These are phyloP conservation scores for Hypothenemus hampei DNA, from an alignment of 1,140 invertebrate genomes.

Conservation along the genomic window DNA sequence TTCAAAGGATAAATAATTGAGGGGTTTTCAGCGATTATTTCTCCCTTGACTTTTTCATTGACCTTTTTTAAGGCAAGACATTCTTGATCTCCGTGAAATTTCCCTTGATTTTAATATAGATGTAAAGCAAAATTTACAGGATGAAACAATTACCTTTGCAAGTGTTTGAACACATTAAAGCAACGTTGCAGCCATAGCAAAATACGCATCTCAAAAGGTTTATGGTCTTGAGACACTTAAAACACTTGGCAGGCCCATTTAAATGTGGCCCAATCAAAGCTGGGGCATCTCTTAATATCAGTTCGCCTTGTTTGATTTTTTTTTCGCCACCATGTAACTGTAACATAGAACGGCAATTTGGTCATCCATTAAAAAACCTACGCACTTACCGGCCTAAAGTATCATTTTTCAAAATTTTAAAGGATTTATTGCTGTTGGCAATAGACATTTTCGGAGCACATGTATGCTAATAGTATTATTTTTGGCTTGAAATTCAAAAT, in stretches of 20 bases:
- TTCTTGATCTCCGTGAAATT: slow-evolving; percentile 46
- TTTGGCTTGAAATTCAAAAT: neutral
- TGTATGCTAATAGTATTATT: neutral
- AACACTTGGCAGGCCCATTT: slow-evolving; percentile 31
- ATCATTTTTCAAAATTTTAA: slow-evolving; percentile 13
- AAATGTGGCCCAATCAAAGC: slow-evolving; percentile 63
- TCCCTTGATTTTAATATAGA: slow-evolving; percentile 20
- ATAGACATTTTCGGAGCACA: neutral
- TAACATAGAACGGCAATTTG: neutral
- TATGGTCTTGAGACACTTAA: slow-evolving; percentile 17
- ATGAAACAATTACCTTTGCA: slow-evolving; percentile 45
- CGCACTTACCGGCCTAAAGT: slow-evolving; percentile 17
- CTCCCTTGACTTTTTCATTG: slow-evolving; percentile 55
- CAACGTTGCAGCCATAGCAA: slow-evolving; percentile 17
- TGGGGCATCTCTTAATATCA: slow-evolving; percentile 68
- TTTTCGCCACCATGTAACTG: slow-evolving; percentile 60
- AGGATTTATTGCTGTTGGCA: neutral
- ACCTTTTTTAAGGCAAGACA: slow-evolving; percentile 55
- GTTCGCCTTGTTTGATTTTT: slow-evolving; percentile 64
- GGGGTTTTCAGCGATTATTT: slow-evolving; percentile 21
- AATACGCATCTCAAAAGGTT: slow-evolving; percentile 14
- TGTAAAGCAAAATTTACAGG: no score
- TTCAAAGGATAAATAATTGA: slow-evolving; percentile 58
- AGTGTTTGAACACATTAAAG: slow-evolving; percentile 54
- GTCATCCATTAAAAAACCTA: neutral